phyloP scores from a whole-genome alignment of 2,888 invertebrate species.

The Alitta virens region DNA sequence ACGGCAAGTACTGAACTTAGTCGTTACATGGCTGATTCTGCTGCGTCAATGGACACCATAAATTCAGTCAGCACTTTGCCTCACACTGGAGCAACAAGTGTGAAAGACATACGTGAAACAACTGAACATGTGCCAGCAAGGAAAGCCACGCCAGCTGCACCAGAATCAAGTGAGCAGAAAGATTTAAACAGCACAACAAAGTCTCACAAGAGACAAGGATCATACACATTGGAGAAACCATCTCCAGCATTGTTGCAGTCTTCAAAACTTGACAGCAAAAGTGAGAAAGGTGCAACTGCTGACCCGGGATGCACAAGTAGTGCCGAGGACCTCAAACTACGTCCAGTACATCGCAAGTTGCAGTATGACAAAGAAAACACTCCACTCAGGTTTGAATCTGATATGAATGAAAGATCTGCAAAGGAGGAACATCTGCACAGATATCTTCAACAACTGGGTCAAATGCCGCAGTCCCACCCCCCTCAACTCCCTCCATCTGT shows the following conservation, averaged over 20 bases:
- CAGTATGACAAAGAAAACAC: not conserved
- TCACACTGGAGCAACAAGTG: not conserved
- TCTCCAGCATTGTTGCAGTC: conserved; percentile 64
- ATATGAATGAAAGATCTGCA: conserved; percentile 35
- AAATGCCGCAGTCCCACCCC: conserved; percentile 19
- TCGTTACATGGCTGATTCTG: conserved; percentile 18
- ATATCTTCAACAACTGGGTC: conserved; percentile 41
- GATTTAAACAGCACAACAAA: not conserved
- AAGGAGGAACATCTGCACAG: conserved; percentile 50
- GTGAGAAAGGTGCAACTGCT: not conserved
- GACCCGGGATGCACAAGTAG: conserved; percentile 11
- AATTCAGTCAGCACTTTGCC: conserved; percentile 19
- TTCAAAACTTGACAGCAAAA: not conserved
- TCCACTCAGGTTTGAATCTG: not conserved
- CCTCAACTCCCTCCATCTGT: not conserved
- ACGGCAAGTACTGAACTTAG: conserved; percentile 27
- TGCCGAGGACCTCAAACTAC: conserved; percentile 24
- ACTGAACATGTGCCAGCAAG: not conserved
- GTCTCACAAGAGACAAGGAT: conserved; percentile 66
- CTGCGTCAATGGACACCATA: conserved; percentile 11
- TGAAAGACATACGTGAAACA: not conserved
- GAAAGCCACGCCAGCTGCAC: not conserved
- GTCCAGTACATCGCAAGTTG: conserved; percentile 17
- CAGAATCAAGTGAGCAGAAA: not conserved
- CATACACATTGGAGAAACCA: conserved; percentile 75